These are phyloP conservation scores for Rhopalosiphum nymphaeae DNA, from an alignment of 2,888 invertebrate genomes.

Conservation along the genomic window DNA sequence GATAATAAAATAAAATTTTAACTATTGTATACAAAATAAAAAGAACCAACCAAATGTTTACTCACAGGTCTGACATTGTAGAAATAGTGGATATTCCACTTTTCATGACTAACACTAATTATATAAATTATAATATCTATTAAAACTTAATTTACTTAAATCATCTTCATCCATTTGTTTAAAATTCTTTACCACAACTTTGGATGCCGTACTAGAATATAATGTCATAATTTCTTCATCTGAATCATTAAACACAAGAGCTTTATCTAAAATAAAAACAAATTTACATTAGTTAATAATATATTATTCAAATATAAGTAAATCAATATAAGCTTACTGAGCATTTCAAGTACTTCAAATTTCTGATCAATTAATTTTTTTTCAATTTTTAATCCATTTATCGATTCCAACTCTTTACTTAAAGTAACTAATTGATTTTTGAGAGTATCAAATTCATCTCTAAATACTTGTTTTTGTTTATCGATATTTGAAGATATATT, in stretches of 20 bases:
- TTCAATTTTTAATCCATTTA: conserved; percentile 34
- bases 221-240: conserved; percentile 49
- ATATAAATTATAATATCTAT: background rate
- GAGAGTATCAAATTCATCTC: conserved; percentile 31
- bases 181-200: conserved; percentile 52
- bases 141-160: conserved; percentile 2
- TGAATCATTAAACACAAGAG: conserved; percentile 22
- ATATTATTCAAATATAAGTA: background rate
- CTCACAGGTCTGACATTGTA: background rate
- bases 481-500: conserved; percentile 37
- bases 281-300: background rate
- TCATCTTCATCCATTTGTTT: conserved; percentile 46
- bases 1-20: too few relatives aligned
- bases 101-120: too few relatives aligned
- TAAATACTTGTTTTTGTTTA: conserved; percentile 54
- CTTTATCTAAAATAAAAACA: conserved; percentile 32
- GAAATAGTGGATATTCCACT: background rate
- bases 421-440: conserved; percentile 40
- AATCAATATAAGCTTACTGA: conserved; percentile 17
- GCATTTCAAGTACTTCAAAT: conserved; percentile 38
- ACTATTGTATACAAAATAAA: background rate
- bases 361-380: conserved; percentile 34
- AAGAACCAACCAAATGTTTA: background rate
- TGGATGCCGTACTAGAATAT: conserved; percentile 23
- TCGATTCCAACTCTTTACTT: conserved; percentile 27